Evolutionary conservation across 2,888 invertebrate species (phyloP), one percentile per base, ranked within the genome.

Genomic region (Ernsta delagoae): DNA sequence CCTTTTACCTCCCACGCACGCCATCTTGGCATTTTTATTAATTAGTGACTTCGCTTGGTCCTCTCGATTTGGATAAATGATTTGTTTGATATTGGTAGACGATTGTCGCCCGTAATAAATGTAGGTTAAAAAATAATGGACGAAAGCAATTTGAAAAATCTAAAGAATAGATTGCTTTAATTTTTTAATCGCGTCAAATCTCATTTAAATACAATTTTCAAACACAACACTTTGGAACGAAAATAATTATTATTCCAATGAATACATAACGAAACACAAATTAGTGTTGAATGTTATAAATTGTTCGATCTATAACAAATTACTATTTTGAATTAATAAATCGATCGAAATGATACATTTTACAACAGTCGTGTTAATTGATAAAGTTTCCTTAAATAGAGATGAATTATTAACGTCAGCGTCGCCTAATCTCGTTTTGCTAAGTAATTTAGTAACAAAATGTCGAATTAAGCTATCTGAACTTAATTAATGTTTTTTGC

Each of bases 401-500:
- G 24, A 62, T 61, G 43, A 54, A 54, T 67, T 43, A 67, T 67
- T 41, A 67, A 36, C 59, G 43, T 12, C 61, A 7, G 36, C 34
- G 80, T 80, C 83, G 84, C 75, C 71, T 77, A 76, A 79, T 81
- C 80, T 79, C 73, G 78, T 79, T 79, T 83, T 70, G 79, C 80
- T 76, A 78, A 83, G 83, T 56, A 83, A 82, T 78, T 67, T 59
- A 72, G 73, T 82, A 85, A 85, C 81, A 86, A 86, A 84, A 81
- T 74, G 74, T 78, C 80, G 83, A 88, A 90, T 87, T 86, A 88
- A 89, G 89, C 87, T 87, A 90, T 90, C 89, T 24, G 83, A 79
- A 82, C 76, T 78, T 82, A 87, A 89, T 88, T 87, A 85, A 89
- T 89, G 87, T 83, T 83, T 84, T 80, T 83, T 85, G 85, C 87